phyloP scores from a whole-genome alignment of 2,113 vertebrate genomes.

The Rhynchomys soricoides region DNA sequence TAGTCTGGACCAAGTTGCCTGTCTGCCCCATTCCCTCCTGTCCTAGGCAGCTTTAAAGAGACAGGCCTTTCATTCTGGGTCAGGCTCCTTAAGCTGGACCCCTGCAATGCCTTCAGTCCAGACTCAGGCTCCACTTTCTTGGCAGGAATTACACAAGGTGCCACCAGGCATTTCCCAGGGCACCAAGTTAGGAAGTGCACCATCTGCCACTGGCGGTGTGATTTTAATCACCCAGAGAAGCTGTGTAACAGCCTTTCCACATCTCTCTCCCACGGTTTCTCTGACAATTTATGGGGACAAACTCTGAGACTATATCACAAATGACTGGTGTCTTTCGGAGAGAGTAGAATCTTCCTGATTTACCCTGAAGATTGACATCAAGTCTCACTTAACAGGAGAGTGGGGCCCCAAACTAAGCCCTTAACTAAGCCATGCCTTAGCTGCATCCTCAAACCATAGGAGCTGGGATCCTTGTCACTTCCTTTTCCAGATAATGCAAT shows the following conservation, averaged over 20 bases:
- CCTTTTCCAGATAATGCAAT: background rate
- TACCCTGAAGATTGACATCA: background rate
- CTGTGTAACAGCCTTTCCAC: background rate
- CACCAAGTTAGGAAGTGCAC: fast-evolving
- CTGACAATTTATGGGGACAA: background rate
- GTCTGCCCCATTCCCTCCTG: background rate
- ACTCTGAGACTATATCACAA: background rate
- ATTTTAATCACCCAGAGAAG: background rate
- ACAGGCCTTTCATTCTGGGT: no score
- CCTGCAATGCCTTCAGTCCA: background rate
- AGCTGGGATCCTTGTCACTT: background rate
- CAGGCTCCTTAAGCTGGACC: no score
- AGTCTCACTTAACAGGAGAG: background rate
- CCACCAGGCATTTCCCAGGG: background rate
- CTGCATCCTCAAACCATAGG: background rate
- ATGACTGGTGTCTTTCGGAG: background rate
- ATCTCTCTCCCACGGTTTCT: background rate
- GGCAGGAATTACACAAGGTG: background rate
- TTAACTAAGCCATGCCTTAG: background rate
- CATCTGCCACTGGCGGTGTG: background rate
- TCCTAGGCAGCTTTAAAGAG: background rate
- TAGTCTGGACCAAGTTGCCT: background rate
- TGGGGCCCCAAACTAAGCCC: background rate
- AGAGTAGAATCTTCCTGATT: background rate
- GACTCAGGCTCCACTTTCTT: background rate